Conservation (phyloP, 2,113 vertebrate species). For the Pampusana beccarii region DNA sequence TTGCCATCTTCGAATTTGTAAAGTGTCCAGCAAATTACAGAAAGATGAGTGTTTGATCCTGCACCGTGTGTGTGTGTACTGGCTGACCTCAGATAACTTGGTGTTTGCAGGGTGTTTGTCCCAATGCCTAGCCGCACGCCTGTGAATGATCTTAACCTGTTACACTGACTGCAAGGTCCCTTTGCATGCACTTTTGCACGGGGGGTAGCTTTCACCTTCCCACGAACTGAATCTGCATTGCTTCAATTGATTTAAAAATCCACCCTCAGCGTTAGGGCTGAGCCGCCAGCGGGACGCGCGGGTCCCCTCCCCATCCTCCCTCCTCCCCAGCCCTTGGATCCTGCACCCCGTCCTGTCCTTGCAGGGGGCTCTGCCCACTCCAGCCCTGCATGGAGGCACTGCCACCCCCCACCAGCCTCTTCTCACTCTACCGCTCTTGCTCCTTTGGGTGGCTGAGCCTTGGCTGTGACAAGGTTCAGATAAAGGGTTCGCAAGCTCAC, state of each 20-base stretch:
- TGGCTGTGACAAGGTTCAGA: background rate
- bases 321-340: accelerated
- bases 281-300: accelerated
- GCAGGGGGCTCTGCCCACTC: background rate
- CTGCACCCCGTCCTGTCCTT: accelerated
- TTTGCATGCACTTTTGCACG: background rate
- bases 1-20: background rate
- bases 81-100: background rate
- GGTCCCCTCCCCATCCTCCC: background rate
- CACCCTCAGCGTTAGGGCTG: background rate
- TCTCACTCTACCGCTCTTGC: background rate
- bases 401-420: accelerated
- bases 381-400: accelerated
- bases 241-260: background rate
- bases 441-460: background rate
- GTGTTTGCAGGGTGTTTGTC: background rate
- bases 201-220: background rate
- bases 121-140: background rate
- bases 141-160: accelerated
- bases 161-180: background rate
- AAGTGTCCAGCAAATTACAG: background rate
- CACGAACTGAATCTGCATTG: accelerated
- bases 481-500: background rate
- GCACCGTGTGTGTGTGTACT: background rate
- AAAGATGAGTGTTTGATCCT: background rate